phyloP scores from a whole-genome alignment of 2,888 invertebrate genomes.

The Drosophila quinaria region DNA sequence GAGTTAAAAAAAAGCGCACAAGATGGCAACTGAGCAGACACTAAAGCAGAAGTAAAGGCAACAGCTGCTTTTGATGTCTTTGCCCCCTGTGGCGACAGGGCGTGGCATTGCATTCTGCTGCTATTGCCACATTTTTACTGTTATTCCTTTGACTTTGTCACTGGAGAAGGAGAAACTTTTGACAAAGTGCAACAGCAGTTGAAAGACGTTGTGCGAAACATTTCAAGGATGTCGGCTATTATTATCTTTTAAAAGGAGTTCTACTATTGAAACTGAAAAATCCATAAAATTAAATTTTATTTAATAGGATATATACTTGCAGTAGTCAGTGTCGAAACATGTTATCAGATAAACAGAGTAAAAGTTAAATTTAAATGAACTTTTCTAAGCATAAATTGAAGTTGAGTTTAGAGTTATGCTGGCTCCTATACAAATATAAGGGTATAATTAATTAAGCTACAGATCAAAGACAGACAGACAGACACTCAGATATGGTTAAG shows the following conservation, averaged over 20 bases:
- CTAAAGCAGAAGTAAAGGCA: slow-evolving; percentile 18
- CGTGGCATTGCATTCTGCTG: slow-evolving; percentile 46
- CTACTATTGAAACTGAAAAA: slow-evolving; percentile 10
- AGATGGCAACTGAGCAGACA: slow-evolving; percentile 31
- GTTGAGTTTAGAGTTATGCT: not conserved
- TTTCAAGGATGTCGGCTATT: slow-evolving; percentile 34
- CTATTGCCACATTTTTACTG: slow-evolving; percentile 42
- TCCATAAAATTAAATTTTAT: no score
- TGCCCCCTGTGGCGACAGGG: slow-evolving; percentile 19
- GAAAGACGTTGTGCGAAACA: slow-evolving; percentile 18
- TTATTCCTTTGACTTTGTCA: slow-evolving; percentile 35
- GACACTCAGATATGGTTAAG: not conserved
- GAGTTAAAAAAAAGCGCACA: slow-evolving; percentile 17
- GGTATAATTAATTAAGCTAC: slow-evolving; percentile 45
- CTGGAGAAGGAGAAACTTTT: slow-evolving; percentile 27
- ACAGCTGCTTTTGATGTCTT: slow-evolving; percentile 69
- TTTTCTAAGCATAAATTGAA: not conserved
- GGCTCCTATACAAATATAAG: slow-evolving; percentile 30
- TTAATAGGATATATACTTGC: not conserved
- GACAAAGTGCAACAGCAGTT: slow-evolving; percentile 42
- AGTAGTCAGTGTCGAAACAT: not conserved
- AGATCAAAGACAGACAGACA: slow-evolving; percentile 33
- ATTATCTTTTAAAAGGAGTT: slow-evolving; percentile 28
- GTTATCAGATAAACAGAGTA: not conserved
- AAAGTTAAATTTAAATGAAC: not conserved